Evolutionary conservation across 2,113 vertebrate species (phyloP).

Genomic region (Grammomys dolichurus): DNA sequence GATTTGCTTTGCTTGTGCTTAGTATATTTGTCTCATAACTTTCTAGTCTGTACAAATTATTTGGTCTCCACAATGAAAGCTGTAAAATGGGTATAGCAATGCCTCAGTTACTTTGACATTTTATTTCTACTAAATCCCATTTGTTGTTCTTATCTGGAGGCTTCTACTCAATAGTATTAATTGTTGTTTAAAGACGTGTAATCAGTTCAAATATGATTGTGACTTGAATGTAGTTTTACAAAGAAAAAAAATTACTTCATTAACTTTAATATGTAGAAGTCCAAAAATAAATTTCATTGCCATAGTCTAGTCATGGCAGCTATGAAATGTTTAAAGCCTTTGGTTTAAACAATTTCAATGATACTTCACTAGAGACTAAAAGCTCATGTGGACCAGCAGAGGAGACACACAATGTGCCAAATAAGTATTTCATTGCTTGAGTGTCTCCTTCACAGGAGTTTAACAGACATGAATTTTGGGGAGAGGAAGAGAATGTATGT

Average conservation of each 20-base stretch:
- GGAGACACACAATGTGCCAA: neutral
- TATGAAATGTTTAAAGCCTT: neutral
- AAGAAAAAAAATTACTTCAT: neutral
- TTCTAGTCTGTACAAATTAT: neutral
- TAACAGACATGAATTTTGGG: neutral
- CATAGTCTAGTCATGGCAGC: neutral
- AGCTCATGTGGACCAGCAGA: neutral
- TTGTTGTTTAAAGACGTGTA: neutral
- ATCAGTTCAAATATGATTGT: slow-evolving; percentile 36
- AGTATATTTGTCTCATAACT: neutral
- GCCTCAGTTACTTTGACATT: neutral
- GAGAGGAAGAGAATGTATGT: neutral
- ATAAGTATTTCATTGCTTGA: neutral
- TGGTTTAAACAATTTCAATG: neutral
- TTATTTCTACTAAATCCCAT: slow-evolving; percentile 8
- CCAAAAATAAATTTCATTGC: neutral
- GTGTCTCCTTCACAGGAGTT: neutral
- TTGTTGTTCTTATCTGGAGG: neutral
- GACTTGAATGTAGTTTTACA: slow-evolving; percentile 34
- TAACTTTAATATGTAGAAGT: neutral
- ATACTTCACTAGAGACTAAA: neutral
- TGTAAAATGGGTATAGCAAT: neutral
- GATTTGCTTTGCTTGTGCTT: neutral
- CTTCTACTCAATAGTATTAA: neutral
- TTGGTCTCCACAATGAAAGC: neutral